Percentiles rank a stretch among this genome's conserved stretches.
Conservation (phyloP, 1,140 invertebrate species). For the Orchestia grillus region DNA sequence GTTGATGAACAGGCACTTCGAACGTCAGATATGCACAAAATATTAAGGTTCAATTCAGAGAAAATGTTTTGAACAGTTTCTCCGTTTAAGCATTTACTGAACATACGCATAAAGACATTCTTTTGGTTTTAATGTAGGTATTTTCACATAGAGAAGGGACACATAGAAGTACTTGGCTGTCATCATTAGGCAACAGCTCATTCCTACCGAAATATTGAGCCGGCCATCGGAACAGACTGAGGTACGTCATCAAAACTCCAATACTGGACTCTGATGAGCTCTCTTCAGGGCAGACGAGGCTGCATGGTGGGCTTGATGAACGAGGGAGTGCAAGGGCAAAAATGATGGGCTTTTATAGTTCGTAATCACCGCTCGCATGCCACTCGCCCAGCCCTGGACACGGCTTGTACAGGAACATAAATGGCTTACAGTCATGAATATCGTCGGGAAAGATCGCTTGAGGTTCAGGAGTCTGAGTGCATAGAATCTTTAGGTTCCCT, state of each 20-base stretch:
- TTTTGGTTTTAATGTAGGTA: neutral
- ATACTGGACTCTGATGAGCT: constrained; percentile 2
- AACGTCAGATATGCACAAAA: neutral
- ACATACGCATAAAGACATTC: neutral
- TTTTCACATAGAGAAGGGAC: neutral
- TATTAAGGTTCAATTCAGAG: neutral
- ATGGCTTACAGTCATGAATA: neutral
- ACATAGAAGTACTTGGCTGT: neutral
- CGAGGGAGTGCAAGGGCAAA: neutral
- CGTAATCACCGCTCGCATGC: neutral
- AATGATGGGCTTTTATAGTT: neutral
- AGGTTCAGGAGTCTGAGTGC: neutral
- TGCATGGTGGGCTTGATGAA: neutral
- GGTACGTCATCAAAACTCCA: neutral
- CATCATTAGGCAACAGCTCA: neutral
- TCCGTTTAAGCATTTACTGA: neutral
- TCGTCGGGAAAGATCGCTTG: neutral
- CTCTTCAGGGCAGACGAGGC: neutral
- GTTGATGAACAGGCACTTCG: too few species aligned
- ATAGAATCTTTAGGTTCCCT: neutral
- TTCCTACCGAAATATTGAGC: neutral
- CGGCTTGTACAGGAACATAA: neutral
- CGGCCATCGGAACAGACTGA: neutral
- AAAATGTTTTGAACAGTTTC: neutral
- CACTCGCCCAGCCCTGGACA: neutral